phyloP scores from a whole-genome alignment of 64 coral and sea anemone genomes.

The Montipora efflorescens region DNA sequence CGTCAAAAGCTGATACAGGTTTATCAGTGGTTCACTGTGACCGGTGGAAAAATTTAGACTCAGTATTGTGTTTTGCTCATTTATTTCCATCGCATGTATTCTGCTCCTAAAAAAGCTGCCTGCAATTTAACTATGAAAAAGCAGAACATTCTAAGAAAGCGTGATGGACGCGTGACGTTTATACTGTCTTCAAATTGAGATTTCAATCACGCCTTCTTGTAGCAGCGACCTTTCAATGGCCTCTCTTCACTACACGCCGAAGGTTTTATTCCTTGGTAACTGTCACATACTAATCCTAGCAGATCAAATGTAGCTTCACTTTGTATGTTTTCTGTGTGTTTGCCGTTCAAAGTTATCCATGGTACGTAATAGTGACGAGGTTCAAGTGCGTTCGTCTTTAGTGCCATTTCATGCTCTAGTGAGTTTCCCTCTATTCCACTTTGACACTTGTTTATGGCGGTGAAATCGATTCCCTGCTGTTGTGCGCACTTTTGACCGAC shows the following conservation, averaged over 20 bases:
- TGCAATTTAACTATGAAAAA: neutral
- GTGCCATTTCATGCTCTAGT: conserved; percentile 79
- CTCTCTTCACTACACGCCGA: neutral
- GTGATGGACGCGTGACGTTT: no score
- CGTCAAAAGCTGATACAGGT: no score
- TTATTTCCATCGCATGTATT: neutral
- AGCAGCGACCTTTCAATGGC: neutral
- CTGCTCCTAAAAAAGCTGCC: neutral
- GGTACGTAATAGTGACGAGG: conserved; percentile 75
- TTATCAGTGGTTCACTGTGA: no score
- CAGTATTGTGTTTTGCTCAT: neutral
- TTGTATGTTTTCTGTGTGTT: conserved; percentile 79
- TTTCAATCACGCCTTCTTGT: conserved; percentile 1
- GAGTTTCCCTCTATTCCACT: conserved; percentile 66
- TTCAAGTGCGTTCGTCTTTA: conserved; percentile 71
- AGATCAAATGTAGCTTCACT: conserved; percentile 56
- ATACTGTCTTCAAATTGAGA: neutral
- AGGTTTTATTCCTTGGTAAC: conserved; percentile 71
- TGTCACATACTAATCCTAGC: conserved; percentile 66
- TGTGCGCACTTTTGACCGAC: conserved; percentile 47
- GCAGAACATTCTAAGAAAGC: no score
- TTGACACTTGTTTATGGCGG: conserved; percentile 63
- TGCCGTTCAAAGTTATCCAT: conserved; percentile 81
- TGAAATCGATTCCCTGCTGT: conserved; percentile 69
- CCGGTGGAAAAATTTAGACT: no score